Base-by-base conservation (phyloP, 30 jellyfish, hydroid and myxozoan species). In the Aurelia aurita region DNA sequence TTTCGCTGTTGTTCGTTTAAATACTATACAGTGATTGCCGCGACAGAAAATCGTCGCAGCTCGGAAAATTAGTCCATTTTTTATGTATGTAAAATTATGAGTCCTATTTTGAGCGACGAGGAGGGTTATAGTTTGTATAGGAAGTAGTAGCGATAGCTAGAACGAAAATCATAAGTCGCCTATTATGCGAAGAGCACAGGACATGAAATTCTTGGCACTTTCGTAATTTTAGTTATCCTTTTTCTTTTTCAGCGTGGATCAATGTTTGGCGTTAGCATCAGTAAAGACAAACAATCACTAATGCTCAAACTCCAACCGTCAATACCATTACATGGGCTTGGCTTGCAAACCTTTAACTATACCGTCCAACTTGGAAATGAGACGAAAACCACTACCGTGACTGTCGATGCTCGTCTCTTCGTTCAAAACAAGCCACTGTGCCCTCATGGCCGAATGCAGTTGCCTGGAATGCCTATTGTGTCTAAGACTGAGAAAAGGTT, bases 401-500 rank as follows among this genome's bases (percentile, higher is more conserved):
- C 83, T 0, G 44, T 66, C 8, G 95, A 70, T 35, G 87, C 88
- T 19, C 78, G 87, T 19, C 51, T 58, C 18, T 74, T 21, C 46
- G 12, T 70, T 1, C 85, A 83, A 25, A 75, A 85, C 61, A 16
- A 45, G 20, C 75, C 95, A 23, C 70, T 61, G 74, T 85, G 95
- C 39, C 87, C 87, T 16, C 65, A 55, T 31, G 95, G 95, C 32
- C 62, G 89, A 28, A 72, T 85, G 95, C 53, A 82, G 87, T 21
- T 85, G 28, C 95, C 95, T 3, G 87, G 82, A 1, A 85, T 74
- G 89, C 89, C 95, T 18, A 59, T 74, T 21, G 61, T 74, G 0
- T 31, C 51, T 13, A 20, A 35, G 66, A 85, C 95, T 0, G 63
- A 69, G 23, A 54, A 51, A 85, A 74, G 95, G 95, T 85, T 20